Evolutionary conservation across 2,797 vertebrate genomes (phyloP).

Genomic region (Platyrinchus mystaceus): DNA sequence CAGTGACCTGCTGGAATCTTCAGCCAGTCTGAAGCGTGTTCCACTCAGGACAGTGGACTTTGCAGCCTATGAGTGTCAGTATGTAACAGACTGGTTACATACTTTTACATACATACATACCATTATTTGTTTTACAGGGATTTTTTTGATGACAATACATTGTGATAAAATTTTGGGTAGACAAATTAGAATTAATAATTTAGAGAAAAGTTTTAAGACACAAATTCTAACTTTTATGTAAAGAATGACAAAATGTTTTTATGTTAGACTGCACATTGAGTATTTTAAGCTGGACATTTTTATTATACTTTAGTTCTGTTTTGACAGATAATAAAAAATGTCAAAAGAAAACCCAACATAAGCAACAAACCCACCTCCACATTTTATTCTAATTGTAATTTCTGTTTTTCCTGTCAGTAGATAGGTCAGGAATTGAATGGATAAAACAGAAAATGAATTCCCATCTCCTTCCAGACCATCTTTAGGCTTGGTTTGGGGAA

Average conservation of each 20-base stretch:
- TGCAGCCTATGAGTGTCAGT: background rate
- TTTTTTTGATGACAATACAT: background rate
- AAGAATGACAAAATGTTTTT: background rate
- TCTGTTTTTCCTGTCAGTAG: background rate
- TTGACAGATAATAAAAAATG: background rate
- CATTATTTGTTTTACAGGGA: background rate
- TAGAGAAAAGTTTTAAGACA: background rate
- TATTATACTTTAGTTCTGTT: background rate
- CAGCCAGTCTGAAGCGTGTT: background rate
- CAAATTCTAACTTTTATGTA: background rate
- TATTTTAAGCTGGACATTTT: background rate
- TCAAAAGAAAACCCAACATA: background rate
- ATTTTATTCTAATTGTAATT: background rate
- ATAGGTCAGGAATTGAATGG: background rate
- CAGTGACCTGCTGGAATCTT: background rate
- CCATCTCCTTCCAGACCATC: background rate
- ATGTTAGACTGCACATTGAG: background rate
- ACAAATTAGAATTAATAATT: background rate
- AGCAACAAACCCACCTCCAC: background rate
- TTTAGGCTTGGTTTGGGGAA: background rate
- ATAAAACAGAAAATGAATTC: constrained; percentile 10
- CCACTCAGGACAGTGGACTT: background rate
- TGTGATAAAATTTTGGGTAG: background rate
- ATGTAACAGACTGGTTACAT: background rate
- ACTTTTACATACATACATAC: background rate